Conservation (phyloP, 2,888 invertebrate species). For the Merodon equestris region DNA sequence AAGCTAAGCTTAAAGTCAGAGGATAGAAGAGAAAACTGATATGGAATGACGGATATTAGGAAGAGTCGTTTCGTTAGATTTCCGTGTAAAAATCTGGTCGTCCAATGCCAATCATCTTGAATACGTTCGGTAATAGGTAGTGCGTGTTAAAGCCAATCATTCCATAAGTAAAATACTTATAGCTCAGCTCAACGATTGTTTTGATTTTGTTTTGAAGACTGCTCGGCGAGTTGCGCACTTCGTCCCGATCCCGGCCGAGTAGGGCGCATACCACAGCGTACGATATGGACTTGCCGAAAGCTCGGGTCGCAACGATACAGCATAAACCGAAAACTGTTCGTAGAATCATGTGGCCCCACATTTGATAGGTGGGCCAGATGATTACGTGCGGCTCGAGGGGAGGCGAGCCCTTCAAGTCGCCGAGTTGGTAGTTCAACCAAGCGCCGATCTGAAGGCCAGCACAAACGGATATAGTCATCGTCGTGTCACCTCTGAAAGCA, state of each 20-base stretch:
- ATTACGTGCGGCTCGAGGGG: constrained; percentile 87
- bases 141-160: constrained; percentile 89
- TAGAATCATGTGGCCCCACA: constrained; percentile 84
- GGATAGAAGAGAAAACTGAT: constrained; percentile 12
- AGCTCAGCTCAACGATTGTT: constrained; percentile 88
- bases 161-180: constrained; percentile 90
- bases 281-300: constrained; percentile 84
- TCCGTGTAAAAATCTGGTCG: constrained; percentile 92
- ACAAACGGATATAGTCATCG: constrained; percentile 90
- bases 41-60: constrained; percentile 51
- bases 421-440: constrained; percentile 91
- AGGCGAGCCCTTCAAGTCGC: constrained; percentile 83
- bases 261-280: constrained; percentile 86
- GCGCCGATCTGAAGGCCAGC: constrained; percentile 88
- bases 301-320: constrained; percentile 85
- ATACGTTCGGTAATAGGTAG: constrained; percentile 88
- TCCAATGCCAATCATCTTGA: constrained; percentile 87
- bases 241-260: constrained; percentile 83
- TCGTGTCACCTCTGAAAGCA: constrained; percentile 93
- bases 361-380: constrained; percentile 88
- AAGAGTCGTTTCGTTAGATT: constrained; percentile 80
- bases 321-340: constrained; percentile 88
- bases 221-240: constrained; percentile 83
- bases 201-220: constrained; percentile 85
- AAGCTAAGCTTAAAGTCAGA: too few species aligned